A percentile compares a stretch with the other conserved stretches of the same genome.
phyloP scores from a whole-genome alignment of 2,797 vertebrate genomes.

The Lindbergichthys nudifrons region DNA sequence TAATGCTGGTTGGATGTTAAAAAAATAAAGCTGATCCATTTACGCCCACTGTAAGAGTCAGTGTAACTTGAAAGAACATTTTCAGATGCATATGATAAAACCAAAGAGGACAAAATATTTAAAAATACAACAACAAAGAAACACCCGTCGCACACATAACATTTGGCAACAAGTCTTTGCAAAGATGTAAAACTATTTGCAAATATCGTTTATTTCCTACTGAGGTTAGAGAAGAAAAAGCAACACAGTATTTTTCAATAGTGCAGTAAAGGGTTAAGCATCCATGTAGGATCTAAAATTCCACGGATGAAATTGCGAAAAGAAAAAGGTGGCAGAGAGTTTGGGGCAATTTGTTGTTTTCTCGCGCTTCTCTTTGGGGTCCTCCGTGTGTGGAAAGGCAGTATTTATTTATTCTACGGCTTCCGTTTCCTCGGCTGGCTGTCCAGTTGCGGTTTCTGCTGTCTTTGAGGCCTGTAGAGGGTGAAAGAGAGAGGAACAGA shows the following conservation, averaged over 20 bases:
- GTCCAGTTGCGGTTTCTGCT: conserved; percentile 76
- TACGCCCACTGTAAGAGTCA: conserved; percentile 12
- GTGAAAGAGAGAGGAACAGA: neutral
- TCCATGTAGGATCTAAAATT: conserved; percentile 34
- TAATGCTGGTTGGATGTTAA: neutral
- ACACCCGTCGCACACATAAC: neutral
- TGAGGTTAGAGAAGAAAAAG: conserved; percentile 15
- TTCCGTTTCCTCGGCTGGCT: conserved; percentile 71
- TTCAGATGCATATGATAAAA: conserved; percentile 16
- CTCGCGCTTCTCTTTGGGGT: conserved; percentile 71
- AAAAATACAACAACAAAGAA: neutral
- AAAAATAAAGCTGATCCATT: conserved; percentile 1
- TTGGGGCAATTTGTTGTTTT: conserved; percentile 43
- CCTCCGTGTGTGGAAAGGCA: conserved; percentile 67
- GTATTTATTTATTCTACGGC: conserved; percentile 64
- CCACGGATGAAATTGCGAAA: conserved; percentile 47
- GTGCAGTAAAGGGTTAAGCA: conserved; percentile 67
- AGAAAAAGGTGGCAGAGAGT: conserved; percentile 31
- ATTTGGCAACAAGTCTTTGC: conserved; percentile 37
- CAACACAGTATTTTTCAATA: conserved; percentile 8
- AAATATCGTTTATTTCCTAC: conserved; percentile 25
- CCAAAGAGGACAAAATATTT: neutral
- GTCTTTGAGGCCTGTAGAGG: conserved; percentile 78
- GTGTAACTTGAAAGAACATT: neutral
- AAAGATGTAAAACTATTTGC: conserved; percentile 30